These are phyloP conservation scores for Cyclophora albipunctata DNA, from an alignment of 2,888 invertebrate species.

Conservation along the genomic window DNA sequence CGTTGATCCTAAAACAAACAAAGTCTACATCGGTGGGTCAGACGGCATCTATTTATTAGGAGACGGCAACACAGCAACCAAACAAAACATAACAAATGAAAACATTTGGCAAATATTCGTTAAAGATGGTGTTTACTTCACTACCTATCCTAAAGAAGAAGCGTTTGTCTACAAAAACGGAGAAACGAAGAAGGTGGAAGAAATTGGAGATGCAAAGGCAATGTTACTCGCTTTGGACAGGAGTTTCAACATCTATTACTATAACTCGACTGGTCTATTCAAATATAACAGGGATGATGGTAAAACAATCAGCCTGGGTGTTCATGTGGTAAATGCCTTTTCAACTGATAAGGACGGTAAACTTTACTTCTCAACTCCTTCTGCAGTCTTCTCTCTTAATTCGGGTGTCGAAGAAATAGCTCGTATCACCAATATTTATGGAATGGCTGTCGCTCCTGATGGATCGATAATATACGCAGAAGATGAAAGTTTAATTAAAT, in stretches of 20 bases:
- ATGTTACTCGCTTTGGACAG: slow-evolving; percentile 30
- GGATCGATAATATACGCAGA: slow-evolving; percentile 29
- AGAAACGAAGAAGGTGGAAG: slow-evolving; percentile 17
- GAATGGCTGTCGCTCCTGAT: slow-evolving; percentile 28
- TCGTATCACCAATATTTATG: slow-evolving; percentile 20
- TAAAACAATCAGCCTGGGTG: slow-evolving; percentile 8
- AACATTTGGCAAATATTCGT: slow-evolving; percentile 57
- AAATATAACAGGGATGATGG: slow-evolving; percentile 14
- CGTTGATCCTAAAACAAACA: slow-evolving; percentile 33
- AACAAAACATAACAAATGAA: slow-evolving; percentile 22
- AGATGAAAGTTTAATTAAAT: slow-evolving; percentile 25
- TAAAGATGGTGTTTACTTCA: slow-evolving; percentile 46
- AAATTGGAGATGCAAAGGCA: slow-evolving; percentile 22
- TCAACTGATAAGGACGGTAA: slow-evolving; percentile 28
- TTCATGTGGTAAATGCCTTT: slow-evolving; percentile 24
- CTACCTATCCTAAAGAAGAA: slow-evolving; percentile 36
- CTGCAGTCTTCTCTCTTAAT: slow-evolving; percentile 22
- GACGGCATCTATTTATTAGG: slow-evolving; percentile 42
- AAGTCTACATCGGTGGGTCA: slow-evolving; percentile 46
- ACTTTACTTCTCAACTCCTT: slow-evolving; percentile 28
- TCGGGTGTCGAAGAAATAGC: slow-evolving; percentile 13
- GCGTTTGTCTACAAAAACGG: slow-evolving; percentile 26
- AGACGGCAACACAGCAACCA: slow-evolving; percentile 21
- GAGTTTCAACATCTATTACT: slow-evolving; percentile 25
- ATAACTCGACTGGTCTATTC: slow-evolving; percentile 35